Evolutionary conservation across 1,140 invertebrate genomes (phyloP).

Genomic region (Chionoecetes opilio): DNA sequence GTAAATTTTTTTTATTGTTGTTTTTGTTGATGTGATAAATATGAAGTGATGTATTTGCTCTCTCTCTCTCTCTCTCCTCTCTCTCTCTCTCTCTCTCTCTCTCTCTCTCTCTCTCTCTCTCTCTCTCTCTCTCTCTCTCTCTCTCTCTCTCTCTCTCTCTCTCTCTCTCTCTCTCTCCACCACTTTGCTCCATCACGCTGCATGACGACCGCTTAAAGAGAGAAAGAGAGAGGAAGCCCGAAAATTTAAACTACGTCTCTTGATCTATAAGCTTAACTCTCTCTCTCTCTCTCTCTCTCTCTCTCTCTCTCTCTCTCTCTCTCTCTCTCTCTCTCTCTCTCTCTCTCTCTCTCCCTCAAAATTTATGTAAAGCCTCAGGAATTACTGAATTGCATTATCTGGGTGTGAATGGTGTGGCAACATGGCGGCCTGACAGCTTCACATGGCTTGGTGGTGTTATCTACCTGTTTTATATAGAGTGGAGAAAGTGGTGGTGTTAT

Average conservation of each 20-base stretch:
- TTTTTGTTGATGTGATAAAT: background rate
- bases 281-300: background rate
- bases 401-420: background rate
- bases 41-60: background rate
- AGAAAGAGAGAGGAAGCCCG: background rate
- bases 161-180: background rate
- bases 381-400: background rate
- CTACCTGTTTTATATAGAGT: no score
- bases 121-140: constrained; percentile 35
- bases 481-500: background rate
- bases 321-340: constrained; percentile 41
- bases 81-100: constrained; percentile 51
- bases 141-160: constrained; percentile 48
- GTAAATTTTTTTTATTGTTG: no score
- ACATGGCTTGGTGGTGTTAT: background rate
- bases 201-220: background rate
- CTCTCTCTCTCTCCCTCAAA: background rate
- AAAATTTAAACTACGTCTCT: no score
- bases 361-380: no score
- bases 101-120: constrained; percentile 1
- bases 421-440: background rate
- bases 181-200: no score
- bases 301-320: constrained; percentile 32
- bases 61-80: background rate
- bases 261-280: no score